Percentiles rank a stretch among this genome's conserved stretches.
Evolutionary conservation across 2,113 vertebrate genomes (phyloP).

Genomic region (Oncorhynchus clarkii): DNA sequence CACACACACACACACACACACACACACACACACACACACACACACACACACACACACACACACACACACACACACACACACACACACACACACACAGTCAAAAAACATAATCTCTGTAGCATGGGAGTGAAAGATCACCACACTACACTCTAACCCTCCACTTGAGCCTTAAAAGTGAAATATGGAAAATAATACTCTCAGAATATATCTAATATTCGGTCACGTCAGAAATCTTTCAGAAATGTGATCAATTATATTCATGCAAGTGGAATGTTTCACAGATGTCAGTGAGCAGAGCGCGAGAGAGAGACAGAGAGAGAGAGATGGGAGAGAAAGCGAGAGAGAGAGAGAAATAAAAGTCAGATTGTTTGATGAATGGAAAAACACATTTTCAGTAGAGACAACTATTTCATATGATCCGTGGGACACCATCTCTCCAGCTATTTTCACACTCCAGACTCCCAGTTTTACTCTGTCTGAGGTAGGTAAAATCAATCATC

Average conservation of each 20-base stretch:
- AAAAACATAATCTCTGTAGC: conserved; percentile 31
- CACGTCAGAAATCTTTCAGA: conserved; percentile 50
- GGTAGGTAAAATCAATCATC: too few species aligned
- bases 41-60: too few species aligned
- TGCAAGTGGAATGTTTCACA: conserved; percentile 34
- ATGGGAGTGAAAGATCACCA: conserved; percentile 48
- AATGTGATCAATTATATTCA: conserved; percentile 44
- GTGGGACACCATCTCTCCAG: conserved; percentile 27
- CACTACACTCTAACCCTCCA: neutral
- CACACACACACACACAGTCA: too few species aligned
- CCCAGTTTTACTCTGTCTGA: neutral
- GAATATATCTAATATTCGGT: conserved; percentile 54
- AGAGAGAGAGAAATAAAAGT: conserved; percentile 50
- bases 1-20: neutral
- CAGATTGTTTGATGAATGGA: conserved; percentile 51
- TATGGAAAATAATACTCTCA: conserved; percentile 40
- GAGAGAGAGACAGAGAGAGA: neutral
- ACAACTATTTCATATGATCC: conserved; percentile 36
- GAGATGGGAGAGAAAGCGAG: neutral
- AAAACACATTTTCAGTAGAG: conserved; percentile 25
- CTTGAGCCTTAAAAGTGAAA: too few species aligned
- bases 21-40: too few species aligned
- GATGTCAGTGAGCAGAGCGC: neutral
- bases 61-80: too few species aligned
- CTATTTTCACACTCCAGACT: conserved; percentile 15